A percentile compares a stretch with the other conserved stretches of the same genome.
phyloP scores from a whole-genome alignment of 37 sponge, comb jelly and placozoan species.

The Sycon ciliatum region DNA sequence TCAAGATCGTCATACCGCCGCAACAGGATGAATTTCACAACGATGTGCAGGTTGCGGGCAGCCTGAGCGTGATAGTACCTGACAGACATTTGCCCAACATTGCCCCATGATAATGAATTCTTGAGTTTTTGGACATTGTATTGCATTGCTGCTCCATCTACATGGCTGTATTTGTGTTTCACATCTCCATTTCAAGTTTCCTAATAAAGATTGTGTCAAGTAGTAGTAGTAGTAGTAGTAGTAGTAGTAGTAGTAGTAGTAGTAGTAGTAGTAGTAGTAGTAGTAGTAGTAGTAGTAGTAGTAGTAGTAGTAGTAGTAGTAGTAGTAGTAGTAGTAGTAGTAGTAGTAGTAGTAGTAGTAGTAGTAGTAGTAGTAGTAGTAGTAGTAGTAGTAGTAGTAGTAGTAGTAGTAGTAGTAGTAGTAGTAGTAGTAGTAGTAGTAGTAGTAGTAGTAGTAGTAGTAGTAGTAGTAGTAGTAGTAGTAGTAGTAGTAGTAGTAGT shows the following conservation, averaged over 20 bases:
- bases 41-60: no score
- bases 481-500: slow-evolving; percentile 9
- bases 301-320: slow-evolving; percentile 9
- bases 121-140: no score
- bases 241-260: slow-evolving; percentile 9
- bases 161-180: no score
- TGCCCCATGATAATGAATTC: no score
- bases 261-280: slow-evolving; percentile 9
- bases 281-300: slow-evolving; percentile 9
- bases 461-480: slow-evolving; percentile 9
- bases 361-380: slow-evolving; percentile 9
- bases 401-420: slow-evolving; percentile 9
- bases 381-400: slow-evolving; percentile 9
- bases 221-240: slow-evolving; percentile 9
- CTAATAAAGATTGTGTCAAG: no score
- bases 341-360: slow-evolving; percentile 9
- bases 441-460: slow-evolving; percentile 2
- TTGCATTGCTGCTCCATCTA: no score
- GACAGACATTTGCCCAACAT: no score
- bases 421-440: slow-evolving; percentile 9
- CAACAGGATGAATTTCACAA: no score
- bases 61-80: no score
- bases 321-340: slow-evolving; percentile 9
- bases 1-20: no score
- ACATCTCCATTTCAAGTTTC: no score